Evolutionary conservation across 2,888 invertebrate genomes (phyloP).

Genomic region (Philopedon plagiatum): DNA sequence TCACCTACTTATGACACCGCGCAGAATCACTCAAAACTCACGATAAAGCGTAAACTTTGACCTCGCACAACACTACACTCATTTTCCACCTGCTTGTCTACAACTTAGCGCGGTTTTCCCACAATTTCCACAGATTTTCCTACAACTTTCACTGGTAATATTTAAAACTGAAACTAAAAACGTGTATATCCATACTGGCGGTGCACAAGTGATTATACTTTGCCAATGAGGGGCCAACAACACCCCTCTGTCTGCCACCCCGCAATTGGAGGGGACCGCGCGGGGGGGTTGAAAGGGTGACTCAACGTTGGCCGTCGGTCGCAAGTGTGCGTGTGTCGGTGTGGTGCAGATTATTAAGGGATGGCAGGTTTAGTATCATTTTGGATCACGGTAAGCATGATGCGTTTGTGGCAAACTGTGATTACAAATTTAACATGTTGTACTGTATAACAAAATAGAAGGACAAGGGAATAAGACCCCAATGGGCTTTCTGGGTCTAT

Average conservation of each 20-base stretch:
- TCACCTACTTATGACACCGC: background rate
- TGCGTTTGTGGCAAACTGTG: background rate
- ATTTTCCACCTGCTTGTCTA: background rate
- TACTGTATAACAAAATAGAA: no score
- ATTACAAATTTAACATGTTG: no score
- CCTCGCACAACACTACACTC: background rate
- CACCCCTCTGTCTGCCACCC: conserved; percentile 51
- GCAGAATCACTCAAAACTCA: background rate
- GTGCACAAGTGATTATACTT: conserved; percentile 65
- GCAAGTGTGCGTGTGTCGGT: conserved; percentile 39
- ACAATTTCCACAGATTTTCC: conserved; percentile 12
- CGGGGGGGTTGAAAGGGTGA: conserved; percentile 52
- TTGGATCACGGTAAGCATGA: background rate
- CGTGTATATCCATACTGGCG: conserved; percentile 21
- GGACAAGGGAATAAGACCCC: no score
- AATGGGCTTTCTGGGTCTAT: no score
- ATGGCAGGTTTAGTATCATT: conserved; percentile 10
- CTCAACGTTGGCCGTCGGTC: conserved; percentile 58
- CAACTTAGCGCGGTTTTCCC: background rate
- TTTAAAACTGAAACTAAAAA: conserved; percentile 8
- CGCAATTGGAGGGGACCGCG: conserved; percentile 53
- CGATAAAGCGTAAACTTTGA: background rate
- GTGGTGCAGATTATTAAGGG: conserved; percentile 36
- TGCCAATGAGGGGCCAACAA: conserved; percentile 63
- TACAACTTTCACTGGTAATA: background rate